These are phyloP conservation scores for Cryptocheilus praepositus DNA, from an alignment of 2,888 invertebrate species.

Conservation along the genomic window DNA sequence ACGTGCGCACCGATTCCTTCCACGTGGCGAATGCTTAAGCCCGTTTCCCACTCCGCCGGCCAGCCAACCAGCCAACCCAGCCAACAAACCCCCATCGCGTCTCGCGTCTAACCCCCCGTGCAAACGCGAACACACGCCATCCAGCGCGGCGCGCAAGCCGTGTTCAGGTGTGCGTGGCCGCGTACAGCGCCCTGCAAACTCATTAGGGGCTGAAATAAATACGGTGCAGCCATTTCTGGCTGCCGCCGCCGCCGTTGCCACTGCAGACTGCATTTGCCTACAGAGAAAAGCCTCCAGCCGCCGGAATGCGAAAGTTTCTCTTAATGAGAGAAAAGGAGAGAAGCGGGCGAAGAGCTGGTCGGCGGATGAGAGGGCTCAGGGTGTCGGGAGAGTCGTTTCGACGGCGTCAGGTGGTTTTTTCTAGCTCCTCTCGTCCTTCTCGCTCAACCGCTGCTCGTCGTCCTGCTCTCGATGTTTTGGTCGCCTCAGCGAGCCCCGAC, in stretches of 20 bases:
- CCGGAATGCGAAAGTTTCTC: constrained; percentile 58
- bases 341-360: constrained; percentile 19
- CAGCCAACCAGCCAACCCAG: constrained; percentile 36
- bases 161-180: constrained; percentile 43
- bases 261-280: constrained; percentile 34
- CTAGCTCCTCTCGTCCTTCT: constrained; percentile 35
- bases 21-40: constrained; percentile 50
- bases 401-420: constrained; percentile 42
- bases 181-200: constrained; percentile 52
- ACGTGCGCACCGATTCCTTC: constrained; percentile 53
- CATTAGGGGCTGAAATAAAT: constrained; percentile 64
- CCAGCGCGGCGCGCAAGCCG: constrained; percentile 36
- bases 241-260: constrained; percentile 29
- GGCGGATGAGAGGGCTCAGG: constrained; percentile 15
- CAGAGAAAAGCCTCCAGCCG: constrained; percentile 41
- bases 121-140: constrained; percentile 29
- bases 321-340: constrained; percentile 52
- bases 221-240: constrained; percentile 47
- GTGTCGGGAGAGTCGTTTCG: constrained; percentile 22
- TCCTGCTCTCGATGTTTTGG: constrained; percentile 41
- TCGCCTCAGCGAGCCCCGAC: not conserved
- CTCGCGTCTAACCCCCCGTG: constrained; percentile 7
- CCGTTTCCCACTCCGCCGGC: constrained; percentile 33
- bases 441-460: constrained; percentile 27
- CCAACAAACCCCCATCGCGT: not conserved